Conservation (phyloP, 1,140 invertebrate species). For the Brachionus koreanus region DNA sequence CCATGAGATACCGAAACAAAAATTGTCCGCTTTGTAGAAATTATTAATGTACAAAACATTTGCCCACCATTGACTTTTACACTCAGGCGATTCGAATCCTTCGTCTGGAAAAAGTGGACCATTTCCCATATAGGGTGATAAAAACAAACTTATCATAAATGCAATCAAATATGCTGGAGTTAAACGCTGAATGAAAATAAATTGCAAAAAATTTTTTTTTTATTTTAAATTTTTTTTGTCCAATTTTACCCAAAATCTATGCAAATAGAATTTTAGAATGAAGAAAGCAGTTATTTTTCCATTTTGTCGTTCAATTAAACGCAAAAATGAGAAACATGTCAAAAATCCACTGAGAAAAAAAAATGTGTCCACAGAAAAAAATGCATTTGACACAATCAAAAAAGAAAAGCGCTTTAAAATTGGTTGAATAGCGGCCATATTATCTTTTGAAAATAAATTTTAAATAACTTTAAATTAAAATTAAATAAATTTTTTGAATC, state of each 20-base stretch:
- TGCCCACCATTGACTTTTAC: conserved; percentile 25
- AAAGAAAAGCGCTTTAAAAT: conserved; percentile 48
- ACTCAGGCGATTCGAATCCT: conserved; percentile 6
- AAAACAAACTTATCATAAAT: neutral
- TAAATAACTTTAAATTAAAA: neutral
- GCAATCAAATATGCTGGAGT: conserved; percentile 13
- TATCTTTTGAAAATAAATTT: conserved; percentile 43
- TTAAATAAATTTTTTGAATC: neutral
- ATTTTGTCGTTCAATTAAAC: conserved; percentile 55
- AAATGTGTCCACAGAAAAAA: conserved; percentile 84
- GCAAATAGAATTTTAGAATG: conserved; percentile 29
- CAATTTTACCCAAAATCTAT: conserved; percentile 45
- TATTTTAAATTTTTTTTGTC: neutral
- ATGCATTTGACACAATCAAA: conserved; percentile 66
- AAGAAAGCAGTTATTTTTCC: neutral
- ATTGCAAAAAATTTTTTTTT: neutral
- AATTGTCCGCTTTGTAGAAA: neutral
- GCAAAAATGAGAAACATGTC: conserved; percentile 61
- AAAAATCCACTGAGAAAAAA: conserved; percentile 71
- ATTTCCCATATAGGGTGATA: conserved; percentile 15
- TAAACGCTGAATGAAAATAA: neutral
- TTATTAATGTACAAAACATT: conserved; percentile 38
- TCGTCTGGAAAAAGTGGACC: conserved; percentile 23
- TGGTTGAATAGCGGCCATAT: conserved; percentile 42
- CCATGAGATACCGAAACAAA: neutral